Conservation (phyloP, 2,888 invertebrate species). For the Eilema griseolum region DNA sequence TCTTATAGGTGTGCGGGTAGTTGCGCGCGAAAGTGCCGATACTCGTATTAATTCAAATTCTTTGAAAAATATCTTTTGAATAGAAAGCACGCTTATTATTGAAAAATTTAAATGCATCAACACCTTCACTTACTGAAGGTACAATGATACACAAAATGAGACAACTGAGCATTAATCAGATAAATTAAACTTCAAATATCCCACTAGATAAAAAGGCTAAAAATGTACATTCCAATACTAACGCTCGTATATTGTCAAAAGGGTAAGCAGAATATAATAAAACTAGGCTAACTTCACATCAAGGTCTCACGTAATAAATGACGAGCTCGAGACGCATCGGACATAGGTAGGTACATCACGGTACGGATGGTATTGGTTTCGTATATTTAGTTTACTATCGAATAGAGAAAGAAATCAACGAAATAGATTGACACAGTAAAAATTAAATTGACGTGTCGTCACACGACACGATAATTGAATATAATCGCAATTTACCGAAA, state of each 20-base stretch:
- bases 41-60: conserved; percentile 50
- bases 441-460: too few relatives aligned
- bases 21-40: conserved; percentile 28
- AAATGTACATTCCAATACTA: too few relatives aligned
- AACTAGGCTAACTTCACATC: too few relatives aligned
- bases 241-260: neutral
- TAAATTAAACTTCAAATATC: neutral
- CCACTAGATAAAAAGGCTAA: neutral
- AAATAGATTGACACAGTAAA: too few relatives aligned
- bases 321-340: neutral
- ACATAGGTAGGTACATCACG: too few relatives aligned
- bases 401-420: too few relatives aligned
- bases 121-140: conserved; percentile 29
- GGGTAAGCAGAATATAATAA: too few relatives aligned
- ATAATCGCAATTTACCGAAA: neutral
- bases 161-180: neutral
- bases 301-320: neutral
- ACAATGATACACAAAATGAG: neutral
- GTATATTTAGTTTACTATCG: too few relatives aligned
- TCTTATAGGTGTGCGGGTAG: conserved; percentile 47
- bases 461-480: neutral
- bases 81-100: conserved; percentile 47
- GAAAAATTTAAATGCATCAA: conserved; percentile 43
- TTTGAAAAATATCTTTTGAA: conserved; percentile 52
- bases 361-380: neutral